Evolutionary conservation across 1,140 invertebrate genomes (phyloP), one percentile per base, ranked within the genome.

Genomic region (Dreissena polymorpha): DNA sequence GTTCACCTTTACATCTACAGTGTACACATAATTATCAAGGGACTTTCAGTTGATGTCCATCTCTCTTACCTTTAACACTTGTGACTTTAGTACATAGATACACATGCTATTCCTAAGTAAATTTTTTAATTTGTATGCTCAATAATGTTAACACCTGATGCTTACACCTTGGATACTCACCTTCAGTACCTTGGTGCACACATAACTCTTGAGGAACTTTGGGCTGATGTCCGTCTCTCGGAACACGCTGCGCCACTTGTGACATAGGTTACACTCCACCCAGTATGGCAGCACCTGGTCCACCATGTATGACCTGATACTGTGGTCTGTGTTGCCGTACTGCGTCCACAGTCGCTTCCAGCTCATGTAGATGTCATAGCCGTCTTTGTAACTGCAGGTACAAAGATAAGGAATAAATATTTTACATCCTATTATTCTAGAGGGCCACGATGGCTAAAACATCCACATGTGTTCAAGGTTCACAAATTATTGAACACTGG

Each of bases 201-300:
- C 86, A 83, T 89, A 93, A 21, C 76, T 89, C n/a, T 74, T 63
- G 18, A 92, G 88, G n/a, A 91, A 90, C 13, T 88, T 83, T 23
- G 87, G 69, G 21, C 88, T 91, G 0, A 92, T 65, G 10, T 88
- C 71, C 10, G 83, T 75, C 23, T 89, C 83, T 18, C 85, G 77
- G 14, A 85, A 85, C 10, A 91, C 76, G 80, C 89, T 89, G n/a
- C 93, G 78, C 91, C 92, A 93, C 64, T 93, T 93, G 5, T 86
- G 71, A 85, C 93, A 93, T 0, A 79, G 65, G 14, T 73, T 63
- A 87, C 93, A 93, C 78, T 91, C 86, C 6, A 92, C 77, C 93
- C 93, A 93, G 85, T 88, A 93, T n/a, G 92, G 92, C 29, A 93
- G 81, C 23, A 91, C 55, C 72, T 91, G 87, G 76, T 93, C 93